Evolutionary conservation across 2,113 vertebrate genomes (phyloP).

Genomic region (Setophaga coronata): DNA sequence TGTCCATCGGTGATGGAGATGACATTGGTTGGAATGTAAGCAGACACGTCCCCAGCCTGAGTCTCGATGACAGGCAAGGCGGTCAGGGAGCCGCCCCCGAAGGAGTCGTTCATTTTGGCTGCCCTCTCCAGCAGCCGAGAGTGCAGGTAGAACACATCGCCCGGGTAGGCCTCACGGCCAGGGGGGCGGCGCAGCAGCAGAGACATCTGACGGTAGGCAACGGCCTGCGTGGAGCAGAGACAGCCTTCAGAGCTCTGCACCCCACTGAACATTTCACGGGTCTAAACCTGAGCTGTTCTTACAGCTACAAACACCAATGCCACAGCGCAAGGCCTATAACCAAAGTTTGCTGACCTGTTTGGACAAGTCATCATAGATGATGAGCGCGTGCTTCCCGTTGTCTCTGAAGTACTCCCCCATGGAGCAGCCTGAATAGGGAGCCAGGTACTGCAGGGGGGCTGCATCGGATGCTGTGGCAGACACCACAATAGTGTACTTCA

Average conservation of each 20-base stretch:
- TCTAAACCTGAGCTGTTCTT: neutral
- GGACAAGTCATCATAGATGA: slow-evolving; percentile 98
- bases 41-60: slow-evolving; percentile 98
- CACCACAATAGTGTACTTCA: slow-evolving; percentile 99
- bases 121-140: slow-evolving; percentile 97
- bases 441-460: slow-evolving; percentile 96
- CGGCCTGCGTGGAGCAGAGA: slow-evolving; percentile 76
- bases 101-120: slow-evolving; percentile 97
- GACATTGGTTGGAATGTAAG: slow-evolving; percentile 99
- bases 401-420: slow-evolving; percentile 99
- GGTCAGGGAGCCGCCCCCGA: slow-evolving; percentile 93
- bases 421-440: slow-evolving; percentile 97
- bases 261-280: fast-evolving
- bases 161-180: slow-evolving; percentile 94
- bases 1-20: slow-evolving; percentile 99
- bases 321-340: fast-evolving
- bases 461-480: slow-evolving; percentile 97
- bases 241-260: neutral
- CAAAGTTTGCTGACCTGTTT: slow-evolving; percentile 84
- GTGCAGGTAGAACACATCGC: slow-evolving; percentile 98
- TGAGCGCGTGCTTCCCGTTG: slow-evolving; percentile 94
- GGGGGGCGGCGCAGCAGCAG: slow-evolving; percentile 95
- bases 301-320: neutral
- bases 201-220: slow-evolving; percentile 98
- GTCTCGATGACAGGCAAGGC: slow-evolving; percentile 98